These are phyloP conservation scores for Popillia japonica DNA, from an alignment of 1,140 invertebrate genomes.

Conservation along the genomic window DNA sequence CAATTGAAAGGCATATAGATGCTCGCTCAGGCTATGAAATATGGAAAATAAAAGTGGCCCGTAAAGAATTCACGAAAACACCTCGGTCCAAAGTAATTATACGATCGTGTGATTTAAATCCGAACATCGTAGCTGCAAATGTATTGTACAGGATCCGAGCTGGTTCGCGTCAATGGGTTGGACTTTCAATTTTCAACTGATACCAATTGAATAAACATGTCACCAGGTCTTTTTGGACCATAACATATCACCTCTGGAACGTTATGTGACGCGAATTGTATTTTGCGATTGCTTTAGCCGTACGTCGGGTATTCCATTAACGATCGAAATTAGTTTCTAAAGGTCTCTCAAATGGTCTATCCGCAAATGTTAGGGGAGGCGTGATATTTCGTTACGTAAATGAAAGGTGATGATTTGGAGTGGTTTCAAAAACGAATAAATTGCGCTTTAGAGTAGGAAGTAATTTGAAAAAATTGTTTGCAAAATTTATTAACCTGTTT, in stretches of 20 bases:
- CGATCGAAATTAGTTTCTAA: constrained; percentile 16
- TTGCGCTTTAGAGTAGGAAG: background rate
- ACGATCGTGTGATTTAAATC: constrained; percentile 25
- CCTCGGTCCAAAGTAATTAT: constrained; percentile 33
- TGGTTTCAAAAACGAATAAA: background rate
- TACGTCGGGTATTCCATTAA: constrained; percentile 20
- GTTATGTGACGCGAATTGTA: constrained; percentile 17
- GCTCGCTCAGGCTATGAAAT: background rate
- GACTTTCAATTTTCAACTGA: constrained; percentile 17
- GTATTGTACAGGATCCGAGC: background rate
- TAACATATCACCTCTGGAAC: background rate
- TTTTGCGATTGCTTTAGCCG: constrained; percentile 8
- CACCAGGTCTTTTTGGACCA: constrained; percentile 7
- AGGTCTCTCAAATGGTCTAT: background rate
- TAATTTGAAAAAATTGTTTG: no score
- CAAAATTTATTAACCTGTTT: no score
- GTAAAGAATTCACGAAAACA: constrained; percentile 35
- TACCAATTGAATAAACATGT: constrained; percentile 32
- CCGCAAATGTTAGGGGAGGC: background rate
- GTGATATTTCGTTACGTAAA: background rate
- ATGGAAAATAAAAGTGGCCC: constrained; percentile 29
- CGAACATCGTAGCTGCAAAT: background rate
- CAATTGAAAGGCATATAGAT: constrained; percentile 11
- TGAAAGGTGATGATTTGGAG: background rate
- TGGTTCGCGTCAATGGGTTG: background rate